Conservation (phyloP, 2,797 vertebrate genomes). For the Pantherophis alleghaniensis region DNA sequence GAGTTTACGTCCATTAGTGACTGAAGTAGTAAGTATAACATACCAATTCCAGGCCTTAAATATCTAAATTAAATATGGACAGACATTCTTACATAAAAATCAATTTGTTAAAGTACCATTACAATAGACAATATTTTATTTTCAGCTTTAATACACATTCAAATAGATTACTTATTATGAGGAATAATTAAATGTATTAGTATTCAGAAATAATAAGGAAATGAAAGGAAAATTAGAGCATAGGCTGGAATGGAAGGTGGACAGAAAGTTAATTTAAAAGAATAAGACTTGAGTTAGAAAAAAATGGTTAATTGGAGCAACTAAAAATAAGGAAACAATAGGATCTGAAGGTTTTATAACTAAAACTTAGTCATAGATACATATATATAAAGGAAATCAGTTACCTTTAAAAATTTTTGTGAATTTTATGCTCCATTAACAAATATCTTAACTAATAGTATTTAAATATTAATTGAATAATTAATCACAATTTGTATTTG, state of each 20-base stretch:
- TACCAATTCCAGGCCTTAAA: constrained; percentile 5
- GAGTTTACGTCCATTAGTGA: constrained; percentile 86
- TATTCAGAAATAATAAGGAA: not conserved
- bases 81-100: not conserved
- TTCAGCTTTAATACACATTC: not conserved
- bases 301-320: not conserved
- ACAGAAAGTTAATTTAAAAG: not conserved
- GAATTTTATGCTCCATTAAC: not conserved
- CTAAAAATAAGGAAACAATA: too few species aligned
- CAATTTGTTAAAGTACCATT: not conserved
- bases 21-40: constrained; percentile 83
- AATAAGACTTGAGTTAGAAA: not conserved
- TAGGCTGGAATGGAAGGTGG: not conserved
- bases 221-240: not conserved
- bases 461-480: not conserved
- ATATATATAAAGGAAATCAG: not conserved
- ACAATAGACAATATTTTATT: not conserved
- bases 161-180: not conserved
- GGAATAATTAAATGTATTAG: not conserved
- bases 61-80: not conserved
- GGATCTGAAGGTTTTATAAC: not conserved
- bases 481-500: not conserved
- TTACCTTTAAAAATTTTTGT: not conserved
- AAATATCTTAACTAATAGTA: not conserved
- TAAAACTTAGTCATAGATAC: not conserved